A percentile compares a stretch with the other conserved stretches of the same genome.
These are phyloP conservation scores for Ceratitis capitata DNA, from an alignment of 1,140 invertebrate genomes.

Conservation along the genomic window DNA sequence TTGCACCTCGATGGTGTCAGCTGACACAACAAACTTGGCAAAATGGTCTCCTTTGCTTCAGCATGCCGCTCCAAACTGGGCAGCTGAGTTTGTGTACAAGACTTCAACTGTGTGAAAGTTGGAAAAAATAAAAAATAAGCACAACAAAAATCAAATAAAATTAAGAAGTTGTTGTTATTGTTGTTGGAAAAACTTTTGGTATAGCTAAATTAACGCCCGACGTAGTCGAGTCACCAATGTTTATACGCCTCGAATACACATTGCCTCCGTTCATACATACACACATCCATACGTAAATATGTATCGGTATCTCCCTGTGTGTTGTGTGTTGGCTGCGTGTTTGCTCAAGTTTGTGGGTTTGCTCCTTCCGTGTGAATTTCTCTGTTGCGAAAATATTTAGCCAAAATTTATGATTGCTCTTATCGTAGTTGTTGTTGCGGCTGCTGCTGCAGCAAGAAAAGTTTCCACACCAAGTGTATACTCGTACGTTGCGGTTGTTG, in stretches of 20 bases:
- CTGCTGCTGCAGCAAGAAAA: background rate
- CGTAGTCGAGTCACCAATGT: background rate
- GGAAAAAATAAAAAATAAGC: background rate
- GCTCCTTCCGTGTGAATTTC: background rate
- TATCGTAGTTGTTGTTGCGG: background rate
- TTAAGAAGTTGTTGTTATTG: background rate
- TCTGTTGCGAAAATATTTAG: background rate
- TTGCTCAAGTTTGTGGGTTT: background rate
- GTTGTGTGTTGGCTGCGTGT: background rate
- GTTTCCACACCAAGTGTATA: background rate
- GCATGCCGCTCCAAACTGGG: background rate
- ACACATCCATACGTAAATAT: background rate
- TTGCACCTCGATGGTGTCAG: background rate
- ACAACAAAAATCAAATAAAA: background rate
- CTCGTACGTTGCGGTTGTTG: background rate
- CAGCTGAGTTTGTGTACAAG: background rate
- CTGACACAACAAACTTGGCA: background rate
- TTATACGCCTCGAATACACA: background rate
- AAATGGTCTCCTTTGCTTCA: background rate
- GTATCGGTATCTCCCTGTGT: background rate
- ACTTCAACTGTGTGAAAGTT: constrained; percentile 5
- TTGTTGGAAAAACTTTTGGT: constrained; percentile 1
- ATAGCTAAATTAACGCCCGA: constrained; percentile 5
- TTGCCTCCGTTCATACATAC: background rate
- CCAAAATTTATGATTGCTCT: constrained; percentile 9